phyloP scores from a whole-genome alignment of 2,113 vertebrate genomes.

The Oncorhynchus clarkii region DNA sequence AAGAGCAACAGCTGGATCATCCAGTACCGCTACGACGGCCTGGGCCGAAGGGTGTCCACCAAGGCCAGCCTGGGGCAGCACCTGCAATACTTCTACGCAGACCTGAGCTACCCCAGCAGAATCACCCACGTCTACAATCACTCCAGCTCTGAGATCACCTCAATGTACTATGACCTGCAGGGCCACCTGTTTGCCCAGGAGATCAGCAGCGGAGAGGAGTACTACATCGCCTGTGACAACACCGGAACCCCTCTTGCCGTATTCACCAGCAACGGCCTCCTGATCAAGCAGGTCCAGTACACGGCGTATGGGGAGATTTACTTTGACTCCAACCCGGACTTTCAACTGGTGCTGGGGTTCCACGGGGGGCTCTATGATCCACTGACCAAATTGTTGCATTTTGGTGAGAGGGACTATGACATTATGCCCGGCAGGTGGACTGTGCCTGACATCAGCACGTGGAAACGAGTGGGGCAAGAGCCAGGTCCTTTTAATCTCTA shows the following conservation, averaged over 20 bases:
- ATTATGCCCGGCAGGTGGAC: slow-evolving; percentile 96
- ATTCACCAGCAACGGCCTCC: slow-evolving; percentile 93
- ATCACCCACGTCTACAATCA: slow-evolving; percentile 98
- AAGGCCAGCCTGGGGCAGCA: slow-evolving; percentile 92
- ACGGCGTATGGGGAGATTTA: slow-evolving; percentile 96
- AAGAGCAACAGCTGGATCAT: slow-evolving; percentile 94
- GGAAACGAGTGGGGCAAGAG: slow-evolving; percentile 87
- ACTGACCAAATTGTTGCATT: slow-evolving; percentile 93
- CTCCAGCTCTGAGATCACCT: slow-evolving; percentile 95
- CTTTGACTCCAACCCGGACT: slow-evolving; percentile 96
- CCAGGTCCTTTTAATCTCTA: slow-evolving; percentile 96
- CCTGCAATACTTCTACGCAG: slow-evolving; percentile 96
- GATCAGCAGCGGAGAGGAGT: slow-evolving; percentile 95
- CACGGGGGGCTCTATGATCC: slow-evolving; percentile 94
- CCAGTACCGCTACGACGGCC: slow-evolving; percentile 92
- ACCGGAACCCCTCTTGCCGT: slow-evolving; percentile 92
- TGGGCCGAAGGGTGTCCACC: slow-evolving; percentile 89
- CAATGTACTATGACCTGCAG: slow-evolving; percentile 96
- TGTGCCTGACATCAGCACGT: slow-evolving; percentile 87
- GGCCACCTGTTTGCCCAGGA: slow-evolving; percentile 98
- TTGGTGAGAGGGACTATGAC: slow-evolving; percentile 94
- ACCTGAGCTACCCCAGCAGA: slow-evolving; percentile 89
- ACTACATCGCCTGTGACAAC: slow-evolving; percentile 96
- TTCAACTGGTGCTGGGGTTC: slow-evolving; percentile 95
- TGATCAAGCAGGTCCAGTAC: slow-evolving; percentile 96